Percentiles rank a stretch among this genome's conserved stretches.
Conservation (phyloP, 2,888 invertebrate genomes). For the Micropterix aruncella region DNA sequence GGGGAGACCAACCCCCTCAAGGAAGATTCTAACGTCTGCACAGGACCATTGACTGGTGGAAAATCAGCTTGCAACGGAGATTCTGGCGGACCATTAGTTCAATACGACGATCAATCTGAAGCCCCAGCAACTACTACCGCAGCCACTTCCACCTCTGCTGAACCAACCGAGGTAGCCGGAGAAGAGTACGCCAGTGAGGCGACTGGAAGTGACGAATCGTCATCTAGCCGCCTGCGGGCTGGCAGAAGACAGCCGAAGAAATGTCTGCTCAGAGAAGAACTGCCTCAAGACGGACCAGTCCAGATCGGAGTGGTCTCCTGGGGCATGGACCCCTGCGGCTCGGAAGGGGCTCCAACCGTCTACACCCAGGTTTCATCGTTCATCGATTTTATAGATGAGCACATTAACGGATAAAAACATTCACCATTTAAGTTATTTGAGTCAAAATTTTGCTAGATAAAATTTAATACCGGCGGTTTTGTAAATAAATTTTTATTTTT, state of each 20-base stretch:
- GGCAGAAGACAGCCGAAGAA: no score
- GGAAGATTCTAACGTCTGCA: constrained; percentile 33
- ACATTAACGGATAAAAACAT: constrained; percentile 1
- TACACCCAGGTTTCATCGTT: constrained; percentile 36
- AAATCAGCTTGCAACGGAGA: constrained; percentile 40
- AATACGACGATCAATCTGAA: constrained; percentile 13
- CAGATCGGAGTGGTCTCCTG: constrained; percentile 41
- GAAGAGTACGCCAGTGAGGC: constrained; percentile 4
- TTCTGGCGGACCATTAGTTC: constrained; percentile 38
- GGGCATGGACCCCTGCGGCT: constrained; percentile 38
- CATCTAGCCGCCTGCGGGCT: no score
- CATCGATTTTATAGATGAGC: constrained; percentile 28
- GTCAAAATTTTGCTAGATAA: no score
- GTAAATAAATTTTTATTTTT: no score
- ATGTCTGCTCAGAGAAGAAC: constrained; percentile 8
- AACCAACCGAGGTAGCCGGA: constrained; percentile 1
- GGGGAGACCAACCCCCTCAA: constrained; percentile 27
- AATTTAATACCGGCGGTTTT: no score
- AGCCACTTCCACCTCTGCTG: constrained; percentile 8
- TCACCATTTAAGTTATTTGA: no score
- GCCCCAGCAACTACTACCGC: no score
- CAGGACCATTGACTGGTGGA: constrained; percentile 33
- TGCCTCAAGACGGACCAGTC: constrained; percentile 16
- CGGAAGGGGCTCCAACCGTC: constrained; percentile 34
- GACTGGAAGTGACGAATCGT: constrained; percentile 9